Evolutionary conservation across 1,140 invertebrate genomes (phyloP), one percentile per base, ranked within the genome.

Genomic region (Tetragnatha versicolor): DNA sequence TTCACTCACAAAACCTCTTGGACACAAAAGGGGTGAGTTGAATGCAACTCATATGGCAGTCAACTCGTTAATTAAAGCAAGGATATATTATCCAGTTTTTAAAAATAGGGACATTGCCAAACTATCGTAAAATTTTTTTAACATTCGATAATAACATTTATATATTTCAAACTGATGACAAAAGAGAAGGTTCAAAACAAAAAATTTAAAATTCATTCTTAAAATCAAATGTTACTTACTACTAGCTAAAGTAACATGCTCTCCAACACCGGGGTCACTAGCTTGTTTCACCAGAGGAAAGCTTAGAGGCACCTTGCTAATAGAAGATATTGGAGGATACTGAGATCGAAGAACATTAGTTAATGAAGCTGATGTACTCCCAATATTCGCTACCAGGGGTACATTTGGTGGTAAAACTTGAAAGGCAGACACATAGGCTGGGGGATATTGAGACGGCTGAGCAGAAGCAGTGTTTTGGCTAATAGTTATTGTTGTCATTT

Each of bases 181-280:
- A n/a, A n/a, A n/a, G n/a, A n/a, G n/a, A n/a, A n/a, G 12, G 10
- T 25, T 10, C 49, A 53, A n/a, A n/a, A 53, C 49, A 4, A 53
- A 53, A 53, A 20, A 53, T 12, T n/a, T 53, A 2, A n/a, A 53
- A 53, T 22, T 12, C 9, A 12, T 7, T 9, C 7, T 17, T n/a
- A 27, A 53, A 53, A 53, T 53, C 25, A 60, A 60, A 60, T 5
- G 10, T n/a, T 60, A 60, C 51, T 42, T 51, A 76, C 72, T 37
- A 60, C 27, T 69, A 5, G 63, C 45, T 25, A 79, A 17, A 17
- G 63, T 49, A n/a, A 66, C 39, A 69, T 60, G 65, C 6, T 79
- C 73, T 20, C 58, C 76, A 69, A 79, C 39, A 33, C 76, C 76
- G 35, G 76, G 76, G 60, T 79, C 76, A 69, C 76, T 79, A 45